A percentile compares a stretch with the other conserved stretches of the same genome.
Conservation (phyloP, 1,140 invertebrate species). For the Propsilocerus akamusi region DNA sequence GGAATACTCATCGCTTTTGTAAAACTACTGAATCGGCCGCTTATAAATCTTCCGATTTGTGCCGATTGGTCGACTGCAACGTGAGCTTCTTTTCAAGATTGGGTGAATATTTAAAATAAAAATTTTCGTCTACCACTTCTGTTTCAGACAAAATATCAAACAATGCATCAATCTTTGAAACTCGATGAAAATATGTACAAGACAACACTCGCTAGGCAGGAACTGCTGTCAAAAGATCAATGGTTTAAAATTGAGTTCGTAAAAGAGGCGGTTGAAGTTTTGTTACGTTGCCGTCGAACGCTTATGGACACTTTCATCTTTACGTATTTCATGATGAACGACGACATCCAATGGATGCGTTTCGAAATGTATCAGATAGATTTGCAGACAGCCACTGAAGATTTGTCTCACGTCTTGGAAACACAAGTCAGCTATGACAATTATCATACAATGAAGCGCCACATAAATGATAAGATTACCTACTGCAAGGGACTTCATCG, state of each 20-base stretch:
- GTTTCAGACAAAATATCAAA: constrained; percentile 59
- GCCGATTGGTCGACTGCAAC: constrained; percentile 50
- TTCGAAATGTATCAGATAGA: no score
- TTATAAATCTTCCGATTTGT: constrained; percentile 54
- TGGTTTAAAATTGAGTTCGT: constrained; percentile 60
- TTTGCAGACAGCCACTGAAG: no score
- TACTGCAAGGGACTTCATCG: no score
- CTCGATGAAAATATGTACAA: constrained; percentile 40
- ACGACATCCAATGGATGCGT: no score
- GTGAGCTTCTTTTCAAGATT: constrained; percentile 44
- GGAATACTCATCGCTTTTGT: constrained; percentile 61
- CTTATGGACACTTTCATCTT: constrained; percentile 60
- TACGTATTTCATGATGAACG: constrained; percentile 51
- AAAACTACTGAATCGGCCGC: no score
- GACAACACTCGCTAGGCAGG: constrained; percentile 66
- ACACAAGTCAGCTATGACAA: no score
- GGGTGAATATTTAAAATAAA: no score
- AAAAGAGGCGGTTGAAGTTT: constrained; percentile 45
- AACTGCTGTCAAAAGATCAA: constrained; percentile 60
- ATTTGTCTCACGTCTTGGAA: no score
- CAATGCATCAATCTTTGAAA: constrained; percentile 57
- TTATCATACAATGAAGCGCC: no score
- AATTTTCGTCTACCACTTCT: constrained; percentile 49
- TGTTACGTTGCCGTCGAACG: constrained; percentile 46
- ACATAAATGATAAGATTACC: no score